Evolutionary conservation across 2,113 vertebrate species (phyloP).

Genomic region (Lates calcarifer): DNA sequence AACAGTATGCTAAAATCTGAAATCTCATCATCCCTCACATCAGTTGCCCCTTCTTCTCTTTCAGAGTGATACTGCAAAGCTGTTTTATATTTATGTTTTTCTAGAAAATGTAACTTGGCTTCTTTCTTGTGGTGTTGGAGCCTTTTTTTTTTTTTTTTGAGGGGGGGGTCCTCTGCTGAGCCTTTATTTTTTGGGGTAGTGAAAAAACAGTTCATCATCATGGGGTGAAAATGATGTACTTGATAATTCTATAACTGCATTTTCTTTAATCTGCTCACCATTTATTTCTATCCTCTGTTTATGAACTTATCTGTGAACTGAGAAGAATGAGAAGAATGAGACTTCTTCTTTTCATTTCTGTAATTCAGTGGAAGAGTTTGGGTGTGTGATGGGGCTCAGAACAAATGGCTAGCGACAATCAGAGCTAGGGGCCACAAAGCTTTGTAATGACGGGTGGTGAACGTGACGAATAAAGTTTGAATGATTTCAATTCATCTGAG

Average conservation of each 20-base stretch:
- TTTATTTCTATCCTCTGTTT: conserved; percentile 44
- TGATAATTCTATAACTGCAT: conserved; percentile 27
- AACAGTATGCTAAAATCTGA: conserved; percentile 29
- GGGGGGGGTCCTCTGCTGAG: conserved; percentile 13
- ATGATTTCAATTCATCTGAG: conserved; percentile 50
- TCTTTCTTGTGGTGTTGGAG: background rate
- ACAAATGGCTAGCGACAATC: conserved; percentile 77
- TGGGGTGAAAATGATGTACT: background rate
- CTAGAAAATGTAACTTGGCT: conserved; percentile 1
- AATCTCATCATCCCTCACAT: conserved; percentile 41
- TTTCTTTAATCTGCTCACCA: conserved; percentile 35
- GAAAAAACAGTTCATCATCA: conserved; percentile 8
- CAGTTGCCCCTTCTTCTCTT: background rate
- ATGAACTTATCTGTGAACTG: conserved; percentile 41
- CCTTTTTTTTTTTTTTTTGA: background rate
- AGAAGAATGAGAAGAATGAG: conserved; percentile 6
- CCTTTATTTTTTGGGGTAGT: conserved; percentile 3
- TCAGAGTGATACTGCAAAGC: background rate
- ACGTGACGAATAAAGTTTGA: conserved; percentile 73
- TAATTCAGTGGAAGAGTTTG: background rate
- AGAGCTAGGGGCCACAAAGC: conserved; percentile 73
- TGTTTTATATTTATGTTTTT: background rate
- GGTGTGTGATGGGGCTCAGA: conserved; percentile 38
- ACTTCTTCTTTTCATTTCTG: conserved; percentile 4
- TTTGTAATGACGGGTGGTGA: conserved; percentile 57